Base-by-base conservation (phyloP, 2,113 vertebrate species). In the Sylvietta virens region DNA sequence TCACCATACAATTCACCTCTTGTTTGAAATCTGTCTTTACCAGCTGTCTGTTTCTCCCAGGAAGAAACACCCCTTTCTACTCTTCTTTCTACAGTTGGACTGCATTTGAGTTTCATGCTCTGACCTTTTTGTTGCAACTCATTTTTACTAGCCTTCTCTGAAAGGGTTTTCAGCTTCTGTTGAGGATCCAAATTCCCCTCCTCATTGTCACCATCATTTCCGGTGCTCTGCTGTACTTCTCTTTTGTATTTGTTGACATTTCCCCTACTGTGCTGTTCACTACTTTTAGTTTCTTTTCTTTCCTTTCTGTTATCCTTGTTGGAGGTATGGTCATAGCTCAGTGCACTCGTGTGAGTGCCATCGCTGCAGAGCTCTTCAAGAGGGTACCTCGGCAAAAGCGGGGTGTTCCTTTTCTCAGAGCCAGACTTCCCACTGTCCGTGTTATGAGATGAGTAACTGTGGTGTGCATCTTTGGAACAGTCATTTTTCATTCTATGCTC, bases 251-350 rank as follows among this genome's bases (percentile, higher is more conserved):
- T 97, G 95, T 73, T 89, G 45, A 95, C 83, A 70, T 70, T 95
- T 86, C 88, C 96, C 81, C 93, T 96, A 37, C 44, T 61, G 67
- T 84, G 71, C 5, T 97, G 96, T 11, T 96, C 96, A n/a, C 69
- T 86, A 66, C 69, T 91, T 95, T 95, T 97, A 13, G 58, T 83
- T 85, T 98, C 97, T 91, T 96, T 98, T 53, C 93, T 97, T 28
- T 95, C 97, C 91, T 97, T 98, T 92, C 95, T 97, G 47, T 44
- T 97, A 62, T 97, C 97, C 76, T 97, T 97, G 84, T 33, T 86
- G 81, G 94, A 96, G 54, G 53, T 80, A 33, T 94, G 93, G n/a
- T 97, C 96, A 71, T 82, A 39, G 79, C 94, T 95, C 24, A 64
- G 88, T 13, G 88, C 92, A 94, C 54, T 76, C 0, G 22, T 42